Evolutionary conservation across 2,888 invertebrate genomes (phyloP).

Genomic region (Biston betularia): DNA sequence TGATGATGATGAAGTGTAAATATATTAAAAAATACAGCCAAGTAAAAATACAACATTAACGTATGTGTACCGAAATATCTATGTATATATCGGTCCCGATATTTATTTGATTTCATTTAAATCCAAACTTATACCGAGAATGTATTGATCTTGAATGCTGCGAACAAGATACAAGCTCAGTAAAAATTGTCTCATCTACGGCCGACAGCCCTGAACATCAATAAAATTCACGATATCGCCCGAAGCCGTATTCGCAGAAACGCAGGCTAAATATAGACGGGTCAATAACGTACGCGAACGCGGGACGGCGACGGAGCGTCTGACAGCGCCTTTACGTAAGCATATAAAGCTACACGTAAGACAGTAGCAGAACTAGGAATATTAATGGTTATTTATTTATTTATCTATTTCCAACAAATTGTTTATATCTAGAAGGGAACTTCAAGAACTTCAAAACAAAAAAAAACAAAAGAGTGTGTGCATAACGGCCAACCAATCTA

Average conservation of each 20-base stretch:
- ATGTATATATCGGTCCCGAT: too few relatives aligned
- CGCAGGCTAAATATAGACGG: constrained; percentile 75
- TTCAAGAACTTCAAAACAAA: too few relatives aligned
- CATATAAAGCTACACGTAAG: not conserved
- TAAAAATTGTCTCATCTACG: constrained; percentile 5
- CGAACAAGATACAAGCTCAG: not conserved
- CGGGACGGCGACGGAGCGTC: constrained; percentile 55
- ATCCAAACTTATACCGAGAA: not conserved
- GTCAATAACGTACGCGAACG: constrained; percentile 68
- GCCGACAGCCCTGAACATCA: constrained; percentile 29
- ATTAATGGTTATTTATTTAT: not conserved
- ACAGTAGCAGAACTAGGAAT: constrained; percentile 12
- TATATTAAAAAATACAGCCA: too few relatives aligned
- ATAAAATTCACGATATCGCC: constrained; percentile 43
- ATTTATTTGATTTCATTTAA: too few relatives aligned
- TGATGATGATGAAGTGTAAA: too few relatives aligned
- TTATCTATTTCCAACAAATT: too few relatives aligned
- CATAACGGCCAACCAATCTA: too few relatives aligned
- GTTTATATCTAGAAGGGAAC: too few relatives aligned
- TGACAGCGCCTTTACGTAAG: constrained; percentile 38
- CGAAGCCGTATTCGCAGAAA: constrained; percentile 50
- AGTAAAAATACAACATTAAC: too few relatives aligned
- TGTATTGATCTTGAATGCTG: not conserved
- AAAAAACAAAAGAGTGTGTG: too few relatives aligned
- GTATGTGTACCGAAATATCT: not conserved